Evolutionary conservation across 1,140 invertebrate genomes (phyloP).

Genomic region (Neoseiulus cucumeris): DNA sequence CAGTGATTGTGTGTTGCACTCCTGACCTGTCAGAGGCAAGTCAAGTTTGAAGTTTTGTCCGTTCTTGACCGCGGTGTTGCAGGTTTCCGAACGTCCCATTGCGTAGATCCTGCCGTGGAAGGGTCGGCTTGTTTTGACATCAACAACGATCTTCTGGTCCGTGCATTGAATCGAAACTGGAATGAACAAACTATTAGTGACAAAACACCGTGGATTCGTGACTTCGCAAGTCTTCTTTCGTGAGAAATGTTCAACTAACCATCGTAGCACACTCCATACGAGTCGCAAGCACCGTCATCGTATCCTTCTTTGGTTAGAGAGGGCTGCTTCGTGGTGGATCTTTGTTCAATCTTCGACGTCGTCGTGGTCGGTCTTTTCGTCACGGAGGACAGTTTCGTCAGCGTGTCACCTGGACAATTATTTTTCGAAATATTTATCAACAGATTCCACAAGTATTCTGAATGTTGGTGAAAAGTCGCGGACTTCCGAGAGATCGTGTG

Average conservation of each 20-base stretch:
- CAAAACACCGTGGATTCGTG: background rate
- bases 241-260: constrained; percentile 35
- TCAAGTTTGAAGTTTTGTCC: constrained; percentile 75
- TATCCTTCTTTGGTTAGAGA: background rate
- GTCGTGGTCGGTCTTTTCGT: background rate
- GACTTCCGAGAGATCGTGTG: background rate
- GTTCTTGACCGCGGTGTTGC: constrained; percentile 78
- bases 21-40: constrained; percentile 73
- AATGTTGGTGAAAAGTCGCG: background rate
- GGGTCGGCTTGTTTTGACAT: constrained; percentile 72
- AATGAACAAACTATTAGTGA: constrained; percentile 6
- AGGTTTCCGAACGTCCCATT: constrained; percentile 72
- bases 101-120: constrained; percentile 88
- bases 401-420: background rate
- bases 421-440: background rate
- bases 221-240: background rate
- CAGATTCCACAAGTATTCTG: background rate
- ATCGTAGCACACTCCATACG: constrained; percentile 81
- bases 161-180: constrained; percentile 79
- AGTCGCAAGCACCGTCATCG: constrained; percentile 42
- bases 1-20: constrained; percentile 55
- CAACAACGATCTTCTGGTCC: constrained; percentile 74
- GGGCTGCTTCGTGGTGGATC: background rate
- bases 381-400: background rate
- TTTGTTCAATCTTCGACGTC: background rate